Percentiles rank a stretch among this genome's conserved stretches.
Conservation (phyloP, 2,113 vertebrate genomes). For the Hydrochoerus hydrochaeris region DNA sequence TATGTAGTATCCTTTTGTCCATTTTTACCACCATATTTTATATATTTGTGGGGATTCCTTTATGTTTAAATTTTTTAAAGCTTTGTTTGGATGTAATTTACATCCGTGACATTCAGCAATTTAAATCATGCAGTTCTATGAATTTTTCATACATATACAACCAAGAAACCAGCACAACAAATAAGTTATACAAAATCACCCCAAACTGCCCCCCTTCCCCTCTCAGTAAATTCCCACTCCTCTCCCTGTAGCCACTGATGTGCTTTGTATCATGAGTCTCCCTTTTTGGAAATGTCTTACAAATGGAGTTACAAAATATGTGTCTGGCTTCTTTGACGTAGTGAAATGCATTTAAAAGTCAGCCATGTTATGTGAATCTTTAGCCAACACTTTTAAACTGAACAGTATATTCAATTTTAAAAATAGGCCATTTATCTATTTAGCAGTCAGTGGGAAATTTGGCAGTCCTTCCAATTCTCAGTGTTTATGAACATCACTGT, state of each 20-base stretch:
- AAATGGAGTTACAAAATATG: neutral
- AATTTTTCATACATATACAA: neutral
- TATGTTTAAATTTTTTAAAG: neutral
- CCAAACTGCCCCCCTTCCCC: neutral
- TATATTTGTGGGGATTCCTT: neutral
- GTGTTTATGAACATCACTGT: neutral
- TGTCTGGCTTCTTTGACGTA: neutral
- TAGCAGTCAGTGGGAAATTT: neutral
- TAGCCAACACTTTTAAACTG: neutral
- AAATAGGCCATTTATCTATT: neutral
- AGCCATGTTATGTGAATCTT: neutral
- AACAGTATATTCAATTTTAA: neutral
- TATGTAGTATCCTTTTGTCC: neutral
- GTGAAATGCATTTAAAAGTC: neutral
- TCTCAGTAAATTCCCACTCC: neutral
- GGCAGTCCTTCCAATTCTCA: neutral
- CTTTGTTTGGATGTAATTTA: neutral
- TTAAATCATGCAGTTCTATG: neutral
- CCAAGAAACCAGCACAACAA: neutral
- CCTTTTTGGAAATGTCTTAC: neutral
- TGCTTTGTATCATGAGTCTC: neutral
- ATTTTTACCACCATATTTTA: neutral
- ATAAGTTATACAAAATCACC: neutral
- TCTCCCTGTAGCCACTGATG: neutral
- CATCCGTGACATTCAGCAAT: neutral